Evolutionary conservation across 2,888 invertebrate species (phyloP).

Genomic region (Ophioninae sp.): DNA sequence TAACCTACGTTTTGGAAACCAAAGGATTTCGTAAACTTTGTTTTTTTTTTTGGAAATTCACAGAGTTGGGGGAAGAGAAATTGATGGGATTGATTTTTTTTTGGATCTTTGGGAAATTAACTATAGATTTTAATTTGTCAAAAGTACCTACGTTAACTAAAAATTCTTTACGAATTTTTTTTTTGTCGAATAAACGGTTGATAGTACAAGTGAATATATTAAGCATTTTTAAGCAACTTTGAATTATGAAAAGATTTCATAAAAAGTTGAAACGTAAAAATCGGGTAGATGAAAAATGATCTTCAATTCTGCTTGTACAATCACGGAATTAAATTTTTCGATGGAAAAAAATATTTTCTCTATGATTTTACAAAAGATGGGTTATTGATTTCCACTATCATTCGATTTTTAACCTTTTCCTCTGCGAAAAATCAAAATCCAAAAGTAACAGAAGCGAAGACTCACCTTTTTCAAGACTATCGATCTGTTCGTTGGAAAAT

Average conservation of each 20-base stretch:
- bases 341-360: neutral
- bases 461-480: constrained; percentile 98
- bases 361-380: neutral
- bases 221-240: neutral
- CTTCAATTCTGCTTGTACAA: neutral
- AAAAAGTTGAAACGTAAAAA: neutral
- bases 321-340: neutral
- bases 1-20: too few species aligned
- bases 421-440: neutral
- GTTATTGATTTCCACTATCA: neutral
- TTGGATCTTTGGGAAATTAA: too few species aligned
- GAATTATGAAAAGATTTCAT: neutral
- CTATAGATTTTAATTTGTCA: too few species aligned
- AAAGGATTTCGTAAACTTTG: too few species aligned
- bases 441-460: neutral
- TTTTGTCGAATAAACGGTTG: too few species aligned
- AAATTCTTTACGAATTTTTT: neutral
- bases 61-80: too few species aligned
- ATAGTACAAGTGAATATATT: neutral
- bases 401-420: neutral
- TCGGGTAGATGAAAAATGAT: neutral
- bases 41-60: too few species aligned
- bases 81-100: too few species aligned
- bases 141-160: too few species aligned
- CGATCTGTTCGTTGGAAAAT: constrained; percentile 99